Evolutionary conservation across 1,140 invertebrate genomes (phyloP), one percentile per base, ranked within the genome.

Genomic region (Panagrolaimus sp.): DNA sequence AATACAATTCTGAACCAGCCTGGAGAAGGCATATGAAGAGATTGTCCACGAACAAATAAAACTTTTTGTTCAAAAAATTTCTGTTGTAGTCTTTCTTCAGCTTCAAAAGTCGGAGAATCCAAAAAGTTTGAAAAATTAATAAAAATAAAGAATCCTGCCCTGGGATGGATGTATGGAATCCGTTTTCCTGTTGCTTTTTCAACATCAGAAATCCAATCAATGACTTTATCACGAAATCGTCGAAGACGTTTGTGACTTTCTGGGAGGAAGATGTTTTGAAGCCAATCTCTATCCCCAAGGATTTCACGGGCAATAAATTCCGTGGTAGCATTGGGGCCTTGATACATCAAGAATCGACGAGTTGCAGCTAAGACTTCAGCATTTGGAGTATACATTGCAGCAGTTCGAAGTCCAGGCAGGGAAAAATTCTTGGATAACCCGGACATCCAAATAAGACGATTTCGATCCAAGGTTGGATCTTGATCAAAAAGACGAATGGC

Each of bases 401-500:
- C 74, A 20, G 63, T 57, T 42, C 74, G 51, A 16, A 75, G 69
- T 16, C 74, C 74, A 23, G 74, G 73, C 31, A 75, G 46, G 11
- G 74, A 75, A 51, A 75, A 75, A 45, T 75, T 75, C 38, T 75
- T 75, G 70, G 68, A 72, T 5, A 75, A n/a, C 7, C 74, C 71
- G 69, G 74, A 75, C 47, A 75, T 43, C 74, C 74, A 75, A 57
- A 75, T 76, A n/a, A 75, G 53, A 61, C 68, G 69, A 38, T 71
- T 43, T 2, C 63, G 20, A 25, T 57, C 51, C 4, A 57, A 8
- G 20, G 47, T 64, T 14, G 67, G 23, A 3, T 27, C 53, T 47
- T 57, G 48, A 13, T 66, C 53, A 67, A 75, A 75, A 11, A 75
- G 66, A 47, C 73, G 45, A 48, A 62, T 68, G 43, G 74, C 74